A percentile compares a stretch with the other conserved stretches of the same genome.
These are phyloP conservation scores for Sporophila hypoxantha DNA, from an alignment of 2,113 vertebrate genomes.

Conservation along the genomic window DNA sequence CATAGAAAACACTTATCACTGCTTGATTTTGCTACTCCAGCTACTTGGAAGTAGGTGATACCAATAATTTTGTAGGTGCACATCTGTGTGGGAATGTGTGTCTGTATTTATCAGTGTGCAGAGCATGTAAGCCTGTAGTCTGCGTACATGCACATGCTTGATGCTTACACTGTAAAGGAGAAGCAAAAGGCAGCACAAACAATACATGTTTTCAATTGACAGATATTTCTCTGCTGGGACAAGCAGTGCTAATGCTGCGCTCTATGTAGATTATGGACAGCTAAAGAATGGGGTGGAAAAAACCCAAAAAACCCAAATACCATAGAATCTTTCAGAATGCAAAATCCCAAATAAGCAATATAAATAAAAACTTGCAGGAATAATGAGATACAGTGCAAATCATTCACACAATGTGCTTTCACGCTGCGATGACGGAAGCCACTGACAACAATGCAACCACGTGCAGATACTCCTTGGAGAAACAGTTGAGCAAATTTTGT, in stretches of 20 bases:
- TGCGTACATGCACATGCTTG: background rate
- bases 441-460: conserved; percentile 41
- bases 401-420: conserved; percentile 47
- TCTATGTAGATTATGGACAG: background rate
- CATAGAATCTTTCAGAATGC: background rate
- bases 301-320: background rate
- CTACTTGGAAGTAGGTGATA: conserved; percentile 30
- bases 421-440: conserved; percentile 31
- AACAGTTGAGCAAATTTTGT: conserved; percentile 1
- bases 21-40: conserved; percentile 55
- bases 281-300: background rate
- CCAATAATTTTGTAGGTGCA: conserved; percentile 9
- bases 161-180: background rate
- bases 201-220: background rate
- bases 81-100: background rate
- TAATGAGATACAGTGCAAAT: conserved; percentile 55
- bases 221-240: conserved; percentile 17
- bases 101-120: background rate
- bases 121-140: background rate
- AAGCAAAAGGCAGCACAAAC: conserved; percentile 34
- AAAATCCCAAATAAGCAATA: conserved; percentile 19
- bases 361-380: conserved; percentile 54
- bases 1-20: conserved; percentile 51
- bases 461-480: conserved; percentile 42
- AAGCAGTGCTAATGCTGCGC: background rate